These are phyloP conservation scores for Achlya flavicornis DNA, from an alignment of 2,888 invertebrate species.

Conservation along the genomic window DNA sequence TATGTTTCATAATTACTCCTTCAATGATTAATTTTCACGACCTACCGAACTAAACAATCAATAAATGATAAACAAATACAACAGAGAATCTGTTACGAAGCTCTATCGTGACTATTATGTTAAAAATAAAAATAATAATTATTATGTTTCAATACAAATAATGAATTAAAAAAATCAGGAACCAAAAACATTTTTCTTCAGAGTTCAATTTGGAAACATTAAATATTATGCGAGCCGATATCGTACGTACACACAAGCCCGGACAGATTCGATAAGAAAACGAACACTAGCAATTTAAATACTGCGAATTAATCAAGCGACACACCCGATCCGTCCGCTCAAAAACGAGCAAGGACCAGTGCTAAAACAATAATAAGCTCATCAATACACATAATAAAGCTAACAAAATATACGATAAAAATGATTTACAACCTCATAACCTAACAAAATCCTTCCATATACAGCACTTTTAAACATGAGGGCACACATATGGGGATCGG, in stretches of 20 bases:
- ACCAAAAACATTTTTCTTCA: conserved; percentile 52
- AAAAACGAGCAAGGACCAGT: conserved; percentile 51
- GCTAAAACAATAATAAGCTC: conserved; percentile 63
- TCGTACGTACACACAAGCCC: conserved; percentile 65
- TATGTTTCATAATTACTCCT: conserved; percentile 73
- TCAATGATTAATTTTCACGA: conserved; percentile 75
- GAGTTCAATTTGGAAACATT: conserved; percentile 54
- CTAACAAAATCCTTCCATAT: conserved; percentile 76
- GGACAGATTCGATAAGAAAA: conserved; percentile 45
- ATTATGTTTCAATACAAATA: conserved; percentile 57
- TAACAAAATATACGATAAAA: conserved; percentile 82
- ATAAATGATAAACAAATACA: conserved; percentile 64
- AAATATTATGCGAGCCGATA: conserved; percentile 65
- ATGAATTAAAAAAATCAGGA: conserved; percentile 46
- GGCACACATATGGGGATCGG: conserved; percentile 51
- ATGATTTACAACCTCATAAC: conserved; percentile 83
- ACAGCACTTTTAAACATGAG: conserved; percentile 64
- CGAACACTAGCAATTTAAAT: conserved; percentile 74
- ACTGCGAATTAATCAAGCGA: conserved; percentile 54
- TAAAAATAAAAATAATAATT: conserved; percentile 52
- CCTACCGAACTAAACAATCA: conserved; percentile 71
- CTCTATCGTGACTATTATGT: conserved; percentile 57
- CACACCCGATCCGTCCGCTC: conserved; percentile 41
- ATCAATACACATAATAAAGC: conserved; percentile 74
- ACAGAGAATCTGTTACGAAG: conserved; percentile 61